Evolutionary conservation across 2,113 vertebrate species (phyloP), one percentile per base, ranked within the genome.

Genomic region (Potamarius usumacintae): DNA sequence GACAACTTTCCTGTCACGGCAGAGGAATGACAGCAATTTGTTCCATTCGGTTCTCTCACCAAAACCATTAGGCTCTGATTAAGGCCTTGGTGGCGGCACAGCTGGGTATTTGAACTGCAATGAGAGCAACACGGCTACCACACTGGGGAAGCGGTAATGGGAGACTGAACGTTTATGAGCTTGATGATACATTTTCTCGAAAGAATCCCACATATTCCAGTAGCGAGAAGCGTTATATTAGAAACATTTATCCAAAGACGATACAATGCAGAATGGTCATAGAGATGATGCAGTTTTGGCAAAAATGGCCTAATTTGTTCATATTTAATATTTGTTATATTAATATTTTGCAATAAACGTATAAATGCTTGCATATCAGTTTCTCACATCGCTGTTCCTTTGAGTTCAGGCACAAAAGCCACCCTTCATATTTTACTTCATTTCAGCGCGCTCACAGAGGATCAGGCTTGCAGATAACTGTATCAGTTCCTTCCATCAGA

Each of bases 11-110:
- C 78, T 85, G 77, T 85, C 88, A 88, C n/a, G 57, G 80, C 77
- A 74, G 88, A 85, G 84, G 58, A 63, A 85, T 89, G 69, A 86
- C 84, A 74, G 78, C 81, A 76, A 55, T 89, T 89, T 78, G 55
- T 86, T 83, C 76, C 62, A 67, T 83, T 86, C 74, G 12, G 7
- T 71, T 84, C 53, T 63, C 17, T 76, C 72, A 71, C 63, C 48
- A 83, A 84, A 67, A 72, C 67, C 65, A 89, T 84, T 78, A 78
- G 30, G 18, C 81, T 84, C 74, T 84, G 81, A 89, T 86, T 89
- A 71, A 72, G 48, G 80, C 42, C 69, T 77, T 53, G 34, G 88
- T 65, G 58, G 72, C 50, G 63, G 72, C 85, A 79, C 87, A 88
- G 71, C 58, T 65, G 58, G 50, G 65, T 34, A 27, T 76, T 85